phyloP scores from a whole-genome alignment of 53 echinoderm and acorn worm species.

The Luidia sarsii region DNA sequence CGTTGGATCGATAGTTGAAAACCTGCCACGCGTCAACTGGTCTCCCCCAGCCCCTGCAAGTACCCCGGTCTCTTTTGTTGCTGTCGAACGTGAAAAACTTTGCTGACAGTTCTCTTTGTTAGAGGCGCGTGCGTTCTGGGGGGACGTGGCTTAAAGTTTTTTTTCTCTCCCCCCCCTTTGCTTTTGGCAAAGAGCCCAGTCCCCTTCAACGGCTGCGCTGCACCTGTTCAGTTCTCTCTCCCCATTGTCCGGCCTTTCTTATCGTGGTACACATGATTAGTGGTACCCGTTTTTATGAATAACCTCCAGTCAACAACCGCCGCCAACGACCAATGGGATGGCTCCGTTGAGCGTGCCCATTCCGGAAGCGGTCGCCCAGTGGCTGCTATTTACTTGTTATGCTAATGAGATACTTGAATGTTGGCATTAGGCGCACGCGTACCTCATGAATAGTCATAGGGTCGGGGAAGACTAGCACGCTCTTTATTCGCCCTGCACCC shows the following conservation, averaged over 20 bases:
- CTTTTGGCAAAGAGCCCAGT: slow-evolving; percentile 59
- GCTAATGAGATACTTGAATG: slow-evolving; percentile 51
- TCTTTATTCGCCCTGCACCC: too few species aligned
- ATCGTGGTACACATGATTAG: slow-evolving; percentile 54
- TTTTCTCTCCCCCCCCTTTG: too few species aligned
- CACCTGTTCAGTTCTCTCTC: slow-evolving; percentile 45
- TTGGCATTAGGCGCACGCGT: slow-evolving; percentile 36
- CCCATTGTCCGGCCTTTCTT: slow-evolving; percentile 46
- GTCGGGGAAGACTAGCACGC: too few species aligned
- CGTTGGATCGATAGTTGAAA: slow-evolving; percentile 19
- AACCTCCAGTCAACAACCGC: slow-evolving; percentile 56
- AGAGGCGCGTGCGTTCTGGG: slow-evolving; percentile 45
- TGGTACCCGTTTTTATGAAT: slow-evolving; percentile 53
- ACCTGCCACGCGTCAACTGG: slow-evolving; percentile 47
- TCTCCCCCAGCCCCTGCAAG: slow-evolving; percentile 11
- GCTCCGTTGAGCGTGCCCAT: slow-evolving; percentile 48
- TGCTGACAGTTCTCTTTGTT: slow-evolving; percentile 54
- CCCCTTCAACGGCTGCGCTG: slow-evolving; percentile 22
- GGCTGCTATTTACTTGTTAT: slow-evolving; percentile 54
- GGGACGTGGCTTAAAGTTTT: slow-evolving; percentile 48
- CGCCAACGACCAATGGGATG: slow-evolving; percentile 42
- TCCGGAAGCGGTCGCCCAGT: slow-evolving; percentile 63
- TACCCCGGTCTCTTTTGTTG: slow-evolving; percentile 51
- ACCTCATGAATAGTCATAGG: slow-evolving; percentile 36
- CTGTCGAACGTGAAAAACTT: slow-evolving; percentile 26